Conservation (phyloP, 1,140 invertebrate genomes). For the Elysia chlorotica region DNA sequence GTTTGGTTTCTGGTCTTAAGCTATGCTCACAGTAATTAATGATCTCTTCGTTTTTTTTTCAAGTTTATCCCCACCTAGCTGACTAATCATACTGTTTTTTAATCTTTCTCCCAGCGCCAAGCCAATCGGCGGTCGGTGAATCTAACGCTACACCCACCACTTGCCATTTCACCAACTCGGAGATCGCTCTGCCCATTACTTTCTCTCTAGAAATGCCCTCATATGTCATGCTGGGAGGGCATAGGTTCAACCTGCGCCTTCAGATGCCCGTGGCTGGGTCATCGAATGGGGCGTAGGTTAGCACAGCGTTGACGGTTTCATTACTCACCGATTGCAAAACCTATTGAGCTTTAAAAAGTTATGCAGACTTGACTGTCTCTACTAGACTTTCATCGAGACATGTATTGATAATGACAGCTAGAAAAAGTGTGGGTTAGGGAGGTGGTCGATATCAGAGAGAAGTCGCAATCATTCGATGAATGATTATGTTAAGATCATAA, state of each 20-base stretch:
- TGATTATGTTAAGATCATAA: too few species aligned
- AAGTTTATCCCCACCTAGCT: too few species aligned
- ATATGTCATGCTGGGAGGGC: conserved; percentile 11
- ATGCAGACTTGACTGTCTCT: background rate
- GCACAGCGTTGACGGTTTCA: background rate
- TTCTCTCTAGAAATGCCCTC: conserved; percentile 18
- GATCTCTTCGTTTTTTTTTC: too few species aligned
- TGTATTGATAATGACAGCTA: background rate
- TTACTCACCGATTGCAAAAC: background rate
- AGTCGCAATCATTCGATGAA: too few species aligned
- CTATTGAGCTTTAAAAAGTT: background rate
- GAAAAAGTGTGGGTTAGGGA: too few species aligned
- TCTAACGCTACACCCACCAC: too few species aligned
- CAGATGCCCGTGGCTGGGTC: conserved; percentile 3
- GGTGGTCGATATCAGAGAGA: too few species aligned
- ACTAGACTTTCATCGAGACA: background rate
- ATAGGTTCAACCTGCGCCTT: conserved; percentile 8
- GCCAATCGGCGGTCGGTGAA: too few species aligned
- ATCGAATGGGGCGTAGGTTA: background rate
- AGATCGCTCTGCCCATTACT: conserved; percentile 15
- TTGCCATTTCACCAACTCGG: conserved; percentile 12
- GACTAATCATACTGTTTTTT: too few species aligned
- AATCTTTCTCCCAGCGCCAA: too few species aligned
- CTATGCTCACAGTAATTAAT: too few species aligned
- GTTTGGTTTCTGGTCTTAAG: too few species aligned